phyloP scores from a whole-genome alignment of 2,797 vertebrate genomes.

The Antennarius maculatus region DNA sequence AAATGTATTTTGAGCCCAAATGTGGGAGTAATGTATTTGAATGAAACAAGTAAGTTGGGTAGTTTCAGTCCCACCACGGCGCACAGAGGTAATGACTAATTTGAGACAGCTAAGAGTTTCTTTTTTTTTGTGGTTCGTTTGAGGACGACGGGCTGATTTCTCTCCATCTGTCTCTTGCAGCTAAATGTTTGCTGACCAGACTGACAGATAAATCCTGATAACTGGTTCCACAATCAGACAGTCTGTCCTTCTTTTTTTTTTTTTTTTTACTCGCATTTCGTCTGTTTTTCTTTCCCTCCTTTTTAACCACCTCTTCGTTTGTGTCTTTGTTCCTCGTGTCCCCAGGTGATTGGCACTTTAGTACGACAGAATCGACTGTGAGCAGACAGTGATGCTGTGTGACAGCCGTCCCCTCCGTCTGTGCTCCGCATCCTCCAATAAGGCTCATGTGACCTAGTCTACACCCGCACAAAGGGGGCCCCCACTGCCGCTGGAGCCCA shows the following conservation, averaged over 20 bases:
- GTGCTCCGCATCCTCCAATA: conserved; percentile 79
- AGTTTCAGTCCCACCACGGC: conserved; percentile 69
- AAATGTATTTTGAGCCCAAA: conserved; percentile 73
- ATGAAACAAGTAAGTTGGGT: conserved; percentile 74
- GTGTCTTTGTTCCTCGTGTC: conserved; percentile 10
- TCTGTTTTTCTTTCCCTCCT: not conserved
- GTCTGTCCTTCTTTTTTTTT: conserved; percentile 28
- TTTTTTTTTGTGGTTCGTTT: conserved; percentile 41
- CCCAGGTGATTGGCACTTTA: conserved; percentile 74
- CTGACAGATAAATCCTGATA: conserved; percentile 32
- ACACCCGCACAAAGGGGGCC: conserved; percentile 72
- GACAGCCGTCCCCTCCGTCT: conserved; percentile 71
- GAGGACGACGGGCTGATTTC: conserved; percentile 14
- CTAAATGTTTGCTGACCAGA: conserved; percentile 52
- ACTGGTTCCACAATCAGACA: conserved; percentile 40
- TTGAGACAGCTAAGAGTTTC: conserved; percentile 48
- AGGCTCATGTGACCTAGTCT: conserved; percentile 87
- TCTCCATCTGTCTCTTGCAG: conserved; percentile 42
- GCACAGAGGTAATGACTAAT: conserved; percentile 70
- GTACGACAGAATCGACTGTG: conserved; percentile 53
- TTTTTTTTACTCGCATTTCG: conserved; percentile 14
- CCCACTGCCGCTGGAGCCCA: conserved; percentile 80
- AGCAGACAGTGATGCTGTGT: conserved; percentile 82
- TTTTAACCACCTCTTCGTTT: conserved; percentile 7
- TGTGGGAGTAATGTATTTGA: conserved; percentile 79